A percentile compares a stretch with the other conserved stretches of the same genome.
These are phyloP conservation scores for Miniopterus natalensis DNA, from an alignment of 2,113 vertebrate genomes.

Conservation along the genomic window DNA sequence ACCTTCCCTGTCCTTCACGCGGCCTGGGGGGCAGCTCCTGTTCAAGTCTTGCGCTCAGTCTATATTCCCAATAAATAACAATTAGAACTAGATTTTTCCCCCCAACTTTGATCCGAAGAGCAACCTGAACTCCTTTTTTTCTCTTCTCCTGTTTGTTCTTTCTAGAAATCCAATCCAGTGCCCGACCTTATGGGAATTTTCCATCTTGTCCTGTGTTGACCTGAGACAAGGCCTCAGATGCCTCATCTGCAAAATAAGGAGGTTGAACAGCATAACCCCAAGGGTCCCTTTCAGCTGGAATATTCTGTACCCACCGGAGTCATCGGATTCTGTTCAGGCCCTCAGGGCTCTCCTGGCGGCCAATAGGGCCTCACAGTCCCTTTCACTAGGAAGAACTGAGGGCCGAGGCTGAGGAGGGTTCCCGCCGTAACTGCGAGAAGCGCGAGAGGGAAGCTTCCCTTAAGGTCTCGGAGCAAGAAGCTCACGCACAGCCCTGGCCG, in stretches of 20 bases:
- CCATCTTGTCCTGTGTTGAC: not conserved
- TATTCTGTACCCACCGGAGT: not conserved
- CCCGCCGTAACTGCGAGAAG: not conserved
- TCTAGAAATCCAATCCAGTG: not conserved
- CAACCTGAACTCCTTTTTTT: not conserved
- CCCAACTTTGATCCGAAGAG: not conserved
- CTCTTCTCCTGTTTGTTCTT: not conserved
- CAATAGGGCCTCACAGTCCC: not conserved
- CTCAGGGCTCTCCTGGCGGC: not conserved
- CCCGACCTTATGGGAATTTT: not conserved
- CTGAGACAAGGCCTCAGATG: not conserved
- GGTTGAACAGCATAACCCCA: no score
- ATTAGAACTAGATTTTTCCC: not conserved
- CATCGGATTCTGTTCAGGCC: not conserved
- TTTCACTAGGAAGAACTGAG: not conserved
- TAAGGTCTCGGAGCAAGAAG: not conserved
- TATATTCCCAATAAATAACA: not conserved
- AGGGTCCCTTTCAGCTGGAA: not conserved
- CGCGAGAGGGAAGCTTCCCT: not conserved
- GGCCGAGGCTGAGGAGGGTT: not conserved
- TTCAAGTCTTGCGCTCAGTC: not conserved
- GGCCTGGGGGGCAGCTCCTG: not conserved
- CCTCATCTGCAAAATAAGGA: not conserved
- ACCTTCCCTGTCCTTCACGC: fast-evolving
- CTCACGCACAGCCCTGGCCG: not conserved